Conservation (phyloP, 35 echinoderm and acorn worm genomes). For the Apostichopus californicus region DNA sequence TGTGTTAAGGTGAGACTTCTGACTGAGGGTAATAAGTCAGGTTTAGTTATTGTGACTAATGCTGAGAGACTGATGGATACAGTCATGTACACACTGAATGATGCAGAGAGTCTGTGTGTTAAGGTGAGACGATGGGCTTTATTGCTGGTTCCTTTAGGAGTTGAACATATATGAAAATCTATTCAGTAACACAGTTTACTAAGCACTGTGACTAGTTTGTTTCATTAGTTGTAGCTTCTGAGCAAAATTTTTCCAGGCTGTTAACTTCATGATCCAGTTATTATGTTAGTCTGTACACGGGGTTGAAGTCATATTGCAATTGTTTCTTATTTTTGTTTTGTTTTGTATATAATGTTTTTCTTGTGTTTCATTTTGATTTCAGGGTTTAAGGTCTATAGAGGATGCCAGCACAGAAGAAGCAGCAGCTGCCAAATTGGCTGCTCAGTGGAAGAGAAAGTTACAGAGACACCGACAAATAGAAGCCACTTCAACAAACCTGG, state of each 20-base stretch:
- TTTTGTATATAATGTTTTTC: neutral
- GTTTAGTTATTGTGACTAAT: conserved; percentile 69
- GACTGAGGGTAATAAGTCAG: neutral
- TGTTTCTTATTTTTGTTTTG: no score
- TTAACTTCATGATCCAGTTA: no score
- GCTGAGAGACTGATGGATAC: conserved; percentile 87
- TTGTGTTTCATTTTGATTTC: neutral
- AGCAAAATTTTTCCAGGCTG: no score
- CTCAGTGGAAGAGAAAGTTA: conserved; percentile 85
- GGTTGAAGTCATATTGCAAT: no score
- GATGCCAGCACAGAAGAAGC: conserved; percentile 47
- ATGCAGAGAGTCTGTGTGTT: conserved; percentile 82
- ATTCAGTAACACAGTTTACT: no score
- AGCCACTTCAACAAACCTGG: conserved; percentile 61
- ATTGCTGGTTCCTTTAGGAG: no score
- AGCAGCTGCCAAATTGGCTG: conserved; percentile 71
- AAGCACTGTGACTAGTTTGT: no score
- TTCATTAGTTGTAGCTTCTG: no score
- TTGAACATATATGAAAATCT: no score
- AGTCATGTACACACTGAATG: conserved; percentile 78
- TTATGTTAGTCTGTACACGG: no score
- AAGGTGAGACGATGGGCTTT: conserved; percentile 46
- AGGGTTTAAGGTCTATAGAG: conserved; percentile 65
- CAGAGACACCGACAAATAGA: conserved; percentile 83
- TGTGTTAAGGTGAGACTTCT: conserved; percentile 80